Conservation (phyloP, 2,113 vertebrate species). For the Fukomys damarensis region DNA sequence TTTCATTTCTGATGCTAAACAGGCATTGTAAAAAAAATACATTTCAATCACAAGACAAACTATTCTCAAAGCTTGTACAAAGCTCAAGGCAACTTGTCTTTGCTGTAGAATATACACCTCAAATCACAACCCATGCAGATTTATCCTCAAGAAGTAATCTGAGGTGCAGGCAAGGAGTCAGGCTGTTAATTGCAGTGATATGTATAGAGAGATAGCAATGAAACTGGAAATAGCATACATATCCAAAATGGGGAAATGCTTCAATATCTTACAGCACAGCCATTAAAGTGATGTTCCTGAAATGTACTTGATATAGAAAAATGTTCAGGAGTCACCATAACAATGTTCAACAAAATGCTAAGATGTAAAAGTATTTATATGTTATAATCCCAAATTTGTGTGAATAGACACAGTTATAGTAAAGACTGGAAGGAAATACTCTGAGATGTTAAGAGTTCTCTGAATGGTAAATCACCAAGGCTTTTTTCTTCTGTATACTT, state of each 20-base stretch:
- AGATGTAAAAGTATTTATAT: constrained; percentile 37
- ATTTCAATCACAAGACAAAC: neutral
- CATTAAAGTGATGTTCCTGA: neutral
- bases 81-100: neutral
- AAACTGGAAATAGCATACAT: constrained; percentile 42
- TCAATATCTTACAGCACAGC: neutral
- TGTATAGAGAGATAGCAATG: neutral
- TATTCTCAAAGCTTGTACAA: neutral
- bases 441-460: constrained; percentile 26
- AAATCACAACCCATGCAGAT: neutral
- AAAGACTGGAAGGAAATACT: constrained; percentile 18
- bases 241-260: neutral
- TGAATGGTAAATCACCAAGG: constrained; percentile 27
- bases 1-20: constrained; percentile 55
- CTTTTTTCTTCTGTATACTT: neutral
- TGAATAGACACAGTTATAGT: neutral
- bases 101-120: neutral
- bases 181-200: constrained; percentile 6
- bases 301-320: constrained; percentile 46
- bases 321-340: constrained; percentile 26
- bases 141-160: neutral
- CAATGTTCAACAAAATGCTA: constrained; percentile 1
- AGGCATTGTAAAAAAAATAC: constrained; percentile 40
- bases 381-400: neutral
- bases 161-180: neutral